Evolutionary conservation across 2,797 vertebrate species (phyloP), one percentile per base, ranked within the genome.

Genomic region (Syndactyla subalaris): DNA sequence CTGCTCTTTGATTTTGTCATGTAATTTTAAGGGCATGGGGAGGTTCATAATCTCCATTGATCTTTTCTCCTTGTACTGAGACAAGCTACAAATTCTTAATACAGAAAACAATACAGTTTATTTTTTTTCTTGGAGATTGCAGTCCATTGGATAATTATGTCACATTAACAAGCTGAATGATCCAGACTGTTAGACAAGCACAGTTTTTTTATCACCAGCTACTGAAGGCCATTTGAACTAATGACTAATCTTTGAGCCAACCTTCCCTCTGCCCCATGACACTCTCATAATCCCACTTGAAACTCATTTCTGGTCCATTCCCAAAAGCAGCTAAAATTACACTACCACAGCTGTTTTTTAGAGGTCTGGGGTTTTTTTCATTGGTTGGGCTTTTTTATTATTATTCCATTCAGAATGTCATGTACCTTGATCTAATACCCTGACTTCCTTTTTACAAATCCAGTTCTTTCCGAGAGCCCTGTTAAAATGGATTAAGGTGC

Each of bases 401-500:
- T 39, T 71, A 71, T 52, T 83, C 58, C n/a, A 46, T 85, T 80
- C 49, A 72, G 38, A 83, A 88, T 77, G 26, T 67, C 41, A 71
- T 57, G 41, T 88, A 88, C 52, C 61, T 94, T 78, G 52, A 74
- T 80, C 43, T 77, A 87, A 89, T 76, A 52, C 62, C 18, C 90
- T 39, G 61, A 20, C 15, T 90, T 94, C 61, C 61, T 85, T 85
- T 88, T 55, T 41, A 77, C 38, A 88, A 85, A 80, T 63, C 62
- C 46, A 45, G 13, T 65, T 86, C 58, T 81, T 30, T 45, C 58
- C 48, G 32, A 84, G 5, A 91, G 7, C 19, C 20, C 23, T 52
- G 52, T 54, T 71, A 88, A 92, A 91, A 65, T 66, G 79, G 73
- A 83, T 95, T 94, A 91, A 88, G 39, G 30, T 57, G 68, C 61